These are phyloP conservation scores for Drosophila eohydei DNA, from an alignment of 2,888 invertebrate species.

Conservation along the genomic window DNA sequence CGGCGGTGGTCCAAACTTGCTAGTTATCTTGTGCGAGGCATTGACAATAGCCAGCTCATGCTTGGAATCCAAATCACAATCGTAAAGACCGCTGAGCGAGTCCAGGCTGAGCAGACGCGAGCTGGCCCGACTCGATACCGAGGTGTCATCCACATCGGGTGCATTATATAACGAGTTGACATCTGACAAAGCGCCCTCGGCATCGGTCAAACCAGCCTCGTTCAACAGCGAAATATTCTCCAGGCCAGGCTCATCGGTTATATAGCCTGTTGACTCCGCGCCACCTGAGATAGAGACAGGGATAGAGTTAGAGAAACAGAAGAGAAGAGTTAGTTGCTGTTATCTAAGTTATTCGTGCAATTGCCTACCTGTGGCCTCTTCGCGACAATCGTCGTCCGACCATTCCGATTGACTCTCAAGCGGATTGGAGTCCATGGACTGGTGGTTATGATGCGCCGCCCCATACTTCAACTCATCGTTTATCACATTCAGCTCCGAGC, in stretches of 20 bases:
- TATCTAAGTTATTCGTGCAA: background rate
- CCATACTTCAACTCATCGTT: constrained; percentile 85
- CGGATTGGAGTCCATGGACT: constrained; percentile 85
- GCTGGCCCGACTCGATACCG: constrained; percentile 93
- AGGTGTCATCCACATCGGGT: constrained; percentile 89
- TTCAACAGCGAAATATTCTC: constrained; percentile 94
- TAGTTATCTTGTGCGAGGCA: constrained; percentile 85
- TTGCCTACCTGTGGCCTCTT: constrained; percentile 87
- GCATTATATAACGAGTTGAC: constrained; percentile 93
- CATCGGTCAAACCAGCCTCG: constrained; percentile 94
- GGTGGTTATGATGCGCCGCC: constrained; percentile 84
- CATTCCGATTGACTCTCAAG: constrained; percentile 93
- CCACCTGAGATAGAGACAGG: constrained; percentile 82
- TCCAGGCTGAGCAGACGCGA: constrained; percentile 92
- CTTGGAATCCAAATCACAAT: constrained; percentile 86
- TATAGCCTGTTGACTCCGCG: constrained; percentile 91
- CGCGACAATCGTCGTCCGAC: constrained; percentile 89
- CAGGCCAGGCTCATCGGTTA: constrained; percentile 94
- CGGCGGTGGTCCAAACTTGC: constrained; percentile 84
- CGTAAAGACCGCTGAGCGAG: constrained; percentile 92
- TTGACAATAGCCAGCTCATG: constrained; percentile 85
- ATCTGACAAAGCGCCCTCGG: constrained; percentile 94
- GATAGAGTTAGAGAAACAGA: background rate
- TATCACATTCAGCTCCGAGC: constrained; percentile 84
- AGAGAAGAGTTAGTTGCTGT: background rate